Percentiles rank a stretch among this genome's conserved stretches.
Evolutionary conservation across 2,113 vertebrate genomes (phyloP).

Genomic region (Thunnus maccoyii): DNA sequence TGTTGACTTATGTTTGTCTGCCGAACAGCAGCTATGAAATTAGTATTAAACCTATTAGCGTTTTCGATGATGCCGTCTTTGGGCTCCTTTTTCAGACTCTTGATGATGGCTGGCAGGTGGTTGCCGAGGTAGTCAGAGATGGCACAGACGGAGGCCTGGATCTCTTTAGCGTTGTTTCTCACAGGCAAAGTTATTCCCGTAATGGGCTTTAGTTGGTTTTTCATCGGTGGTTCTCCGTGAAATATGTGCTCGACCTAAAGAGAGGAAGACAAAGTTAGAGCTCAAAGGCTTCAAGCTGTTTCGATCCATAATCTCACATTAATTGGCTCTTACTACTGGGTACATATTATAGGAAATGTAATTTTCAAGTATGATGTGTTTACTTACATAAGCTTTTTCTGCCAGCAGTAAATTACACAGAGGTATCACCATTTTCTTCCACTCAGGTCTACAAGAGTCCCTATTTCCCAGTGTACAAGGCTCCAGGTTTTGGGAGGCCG

Average conservation of each 20-base stretch:
- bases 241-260: constrained; percentile 22
- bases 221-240: accelerated
- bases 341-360: not conserved
- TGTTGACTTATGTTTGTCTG: accelerated
- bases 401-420: constrained; percentile 1
- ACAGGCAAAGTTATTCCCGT: constrained; percentile 46
- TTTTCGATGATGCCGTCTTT: accelerated
- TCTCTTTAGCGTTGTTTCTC: not conserved
- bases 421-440: accelerated
- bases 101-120: constrained; percentile 6
- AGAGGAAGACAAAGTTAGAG: constrained; percentile 1
- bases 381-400: constrained; percentile 58
- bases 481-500: not conserved
- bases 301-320: not conserved
- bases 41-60: accelerated
- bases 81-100: accelerated
- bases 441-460: no score
- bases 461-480: no score
- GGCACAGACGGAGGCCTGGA: constrained; percentile 26
- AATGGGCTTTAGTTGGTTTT: not conserved
- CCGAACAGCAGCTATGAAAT: not conserved
- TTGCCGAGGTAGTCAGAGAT: constrained; percentile 44
- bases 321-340: not conserved
- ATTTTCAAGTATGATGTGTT: not conserved
- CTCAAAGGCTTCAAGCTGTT: not conserved